phyloP scores from a whole-genome alignment of 2,888 invertebrate species.

The Microctonus aethiopoides region DNA sequence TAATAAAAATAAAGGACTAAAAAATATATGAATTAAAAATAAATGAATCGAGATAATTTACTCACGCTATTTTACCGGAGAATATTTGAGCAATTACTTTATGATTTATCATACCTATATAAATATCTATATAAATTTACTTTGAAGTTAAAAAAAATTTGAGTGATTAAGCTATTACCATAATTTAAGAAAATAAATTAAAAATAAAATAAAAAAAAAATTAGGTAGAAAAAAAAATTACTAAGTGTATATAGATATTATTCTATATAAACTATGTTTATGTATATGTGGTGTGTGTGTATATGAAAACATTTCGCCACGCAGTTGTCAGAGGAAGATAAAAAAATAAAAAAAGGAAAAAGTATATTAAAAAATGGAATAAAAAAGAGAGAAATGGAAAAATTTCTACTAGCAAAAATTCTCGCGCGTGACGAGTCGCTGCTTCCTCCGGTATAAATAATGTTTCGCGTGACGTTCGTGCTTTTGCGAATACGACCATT shows the following conservation, averaged over 20 bases:
- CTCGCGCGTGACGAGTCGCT: constrained; percentile 22
- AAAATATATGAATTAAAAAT: neutral
- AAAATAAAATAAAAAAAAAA: neutral
- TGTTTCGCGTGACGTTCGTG: constrained; percentile 56
- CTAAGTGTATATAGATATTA: neutral
- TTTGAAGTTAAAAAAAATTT: neutral
- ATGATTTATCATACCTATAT: neutral
- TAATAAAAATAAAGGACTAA: neutral
- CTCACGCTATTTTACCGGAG: neutral
- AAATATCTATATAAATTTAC: too few species aligned
- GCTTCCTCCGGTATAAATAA: constrained; percentile 50
- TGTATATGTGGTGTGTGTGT: neutral
- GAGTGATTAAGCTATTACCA: neutral
- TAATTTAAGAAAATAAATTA: neutral
- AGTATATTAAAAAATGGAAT: neutral
- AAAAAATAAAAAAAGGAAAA: neutral
- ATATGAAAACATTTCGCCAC: constrained; percentile 1
- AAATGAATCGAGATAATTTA: neutral
- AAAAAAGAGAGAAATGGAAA: neutral
- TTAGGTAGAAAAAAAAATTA: neutral
- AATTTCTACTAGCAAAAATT: constrained; percentile 21
- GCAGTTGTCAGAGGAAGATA: neutral
- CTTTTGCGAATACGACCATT: constrained; percentile 53
- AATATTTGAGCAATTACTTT: neutral
- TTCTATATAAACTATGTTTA: neutral